These are phyloP conservation scores for Cynaeus angustus DNA, from an alignment of 2,888 invertebrate species.

Conservation along the genomic window DNA sequence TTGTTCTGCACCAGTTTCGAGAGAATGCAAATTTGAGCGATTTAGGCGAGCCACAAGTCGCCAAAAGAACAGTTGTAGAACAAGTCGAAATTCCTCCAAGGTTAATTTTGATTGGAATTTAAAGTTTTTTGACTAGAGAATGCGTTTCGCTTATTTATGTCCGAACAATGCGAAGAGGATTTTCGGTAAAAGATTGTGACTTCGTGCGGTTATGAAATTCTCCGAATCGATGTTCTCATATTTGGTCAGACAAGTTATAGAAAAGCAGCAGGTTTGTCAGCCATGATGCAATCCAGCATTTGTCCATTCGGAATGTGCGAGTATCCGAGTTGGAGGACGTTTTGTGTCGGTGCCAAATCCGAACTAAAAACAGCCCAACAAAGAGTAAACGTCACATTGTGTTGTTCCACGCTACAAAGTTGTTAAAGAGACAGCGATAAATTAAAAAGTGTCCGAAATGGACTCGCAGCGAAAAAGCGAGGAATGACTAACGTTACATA, in stretches of 20 bases:
- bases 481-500: slow-evolving; percentile 42
- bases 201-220: slow-evolving; percentile 11
- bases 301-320: slow-evolving; percentile 31
- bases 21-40: background rate
- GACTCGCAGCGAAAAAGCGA: slow-evolving; percentile 16
- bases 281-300: slow-evolving; percentile 37
- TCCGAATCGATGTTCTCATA: slow-evolving; percentile 15
- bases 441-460: slow-evolving; percentile 32
- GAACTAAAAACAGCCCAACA: slow-evolving; percentile 40
- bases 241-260: slow-evolving; percentile 16
- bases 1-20: background rate
- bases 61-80: slow-evolving; percentile 28
- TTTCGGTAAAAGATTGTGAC: background rate
- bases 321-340: slow-evolving; percentile 40
- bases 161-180: background rate
- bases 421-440: slow-evolving; percentile 45
- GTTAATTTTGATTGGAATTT: slow-evolving; percentile 13
- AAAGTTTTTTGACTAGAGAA: background rate
- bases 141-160: background rate
- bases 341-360: slow-evolving; percentile 39
- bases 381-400: slow-evolving; percentile 40
- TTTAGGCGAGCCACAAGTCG: slow-evolving; percentile 10
- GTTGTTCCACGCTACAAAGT: slow-evolving; percentile 37
- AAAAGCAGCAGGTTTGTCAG: slow-evolving; percentile 31
- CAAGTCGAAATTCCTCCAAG: slow-evolving; percentile 24